A percentile compares a stretch with the other conserved stretches of the same genome.
phyloP scores from a whole-genome alignment of 2,888 invertebrate genomes.

The Caradrina clavipalpis region DNA sequence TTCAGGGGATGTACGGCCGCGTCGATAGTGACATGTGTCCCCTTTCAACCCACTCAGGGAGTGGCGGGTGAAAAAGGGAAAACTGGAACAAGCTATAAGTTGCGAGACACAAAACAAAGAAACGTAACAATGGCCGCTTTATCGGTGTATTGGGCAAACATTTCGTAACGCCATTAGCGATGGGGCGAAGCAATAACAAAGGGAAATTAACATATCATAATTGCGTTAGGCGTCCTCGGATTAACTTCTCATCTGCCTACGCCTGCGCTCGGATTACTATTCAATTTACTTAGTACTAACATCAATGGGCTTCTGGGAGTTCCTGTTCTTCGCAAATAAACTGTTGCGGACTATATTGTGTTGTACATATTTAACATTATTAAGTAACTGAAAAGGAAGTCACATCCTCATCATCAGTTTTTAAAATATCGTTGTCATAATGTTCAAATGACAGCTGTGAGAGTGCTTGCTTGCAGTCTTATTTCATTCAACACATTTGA shows the following conservation, averaged over 20 bases:
- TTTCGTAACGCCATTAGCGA: conserved; percentile 67
- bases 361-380: conserved; percentile 23
- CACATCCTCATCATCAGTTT: conserved; percentile 16
- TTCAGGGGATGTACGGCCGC: conserved; percentile 64
- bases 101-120: conserved; percentile 44
- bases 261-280: conserved; percentile 73
- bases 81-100: conserved; percentile 30
- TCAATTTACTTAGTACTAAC: conserved; percentile 74
- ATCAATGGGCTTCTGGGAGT: conserved; percentile 50
- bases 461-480: not conserved
- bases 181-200: conserved; percentile 69
- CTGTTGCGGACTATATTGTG: conserved; percentile 33
- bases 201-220: conserved; percentile 78
- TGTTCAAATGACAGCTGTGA: conserved; percentile 20
- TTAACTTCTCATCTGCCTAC: conserved; percentile 76
- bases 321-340: conserved; percentile 49
- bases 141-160: conserved; percentile 50
- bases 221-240: conserved; percentile 75
- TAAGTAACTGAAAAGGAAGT: conserved; percentile 17
- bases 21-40: conserved; percentile 67
- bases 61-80: conserved; percentile 34
- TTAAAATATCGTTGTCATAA: not conserved
- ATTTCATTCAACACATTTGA: not conserved
- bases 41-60: conserved; percentile 46
- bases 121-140: conserved; percentile 39